A percentile compares a stretch with the other conserved stretches of the same genome.
These are phyloP conservation scores for Rhineura floridana DNA, from an alignment of 2,113 vertebrate species.

Conservation along the genomic window DNA sequence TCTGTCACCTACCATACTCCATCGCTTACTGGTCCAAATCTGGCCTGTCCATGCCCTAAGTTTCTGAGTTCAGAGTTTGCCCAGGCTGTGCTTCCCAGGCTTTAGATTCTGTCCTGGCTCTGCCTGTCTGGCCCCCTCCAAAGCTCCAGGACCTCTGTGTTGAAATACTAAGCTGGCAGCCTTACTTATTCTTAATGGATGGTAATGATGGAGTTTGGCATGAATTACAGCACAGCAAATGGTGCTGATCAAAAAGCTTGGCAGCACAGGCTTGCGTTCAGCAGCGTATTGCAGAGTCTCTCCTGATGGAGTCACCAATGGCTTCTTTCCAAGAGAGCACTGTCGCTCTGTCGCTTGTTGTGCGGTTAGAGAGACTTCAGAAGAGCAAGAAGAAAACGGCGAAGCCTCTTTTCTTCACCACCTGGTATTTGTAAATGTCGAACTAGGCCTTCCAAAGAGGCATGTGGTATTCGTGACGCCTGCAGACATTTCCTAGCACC, in stretches of 20 bases:
- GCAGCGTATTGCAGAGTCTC: background rate
- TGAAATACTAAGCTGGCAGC: background rate
- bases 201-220: background rate
- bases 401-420: background rate
- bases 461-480: background rate
- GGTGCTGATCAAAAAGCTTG: background rate
- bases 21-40: background rate
- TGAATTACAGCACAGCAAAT: slow-evolving; percentile 1
- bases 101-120: background rate
- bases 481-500: too few species aligned
- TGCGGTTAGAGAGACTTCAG: background rate
- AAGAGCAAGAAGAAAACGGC: background rate
- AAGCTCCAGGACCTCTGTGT: background rate
- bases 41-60: background rate
- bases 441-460: background rate
- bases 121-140: background rate
- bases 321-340: background rate
- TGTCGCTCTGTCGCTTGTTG: background rate
- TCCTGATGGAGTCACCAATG: background rate
- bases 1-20: background rate
- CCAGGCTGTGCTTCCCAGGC: background rate
- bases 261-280: background rate
- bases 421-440: background rate
- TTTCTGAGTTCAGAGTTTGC: background rate
- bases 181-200: background rate